phyloP scores from a whole-genome alignment of 37 sponge, comb jelly and placozoan genomes.

The Spongia lamella region DNA sequence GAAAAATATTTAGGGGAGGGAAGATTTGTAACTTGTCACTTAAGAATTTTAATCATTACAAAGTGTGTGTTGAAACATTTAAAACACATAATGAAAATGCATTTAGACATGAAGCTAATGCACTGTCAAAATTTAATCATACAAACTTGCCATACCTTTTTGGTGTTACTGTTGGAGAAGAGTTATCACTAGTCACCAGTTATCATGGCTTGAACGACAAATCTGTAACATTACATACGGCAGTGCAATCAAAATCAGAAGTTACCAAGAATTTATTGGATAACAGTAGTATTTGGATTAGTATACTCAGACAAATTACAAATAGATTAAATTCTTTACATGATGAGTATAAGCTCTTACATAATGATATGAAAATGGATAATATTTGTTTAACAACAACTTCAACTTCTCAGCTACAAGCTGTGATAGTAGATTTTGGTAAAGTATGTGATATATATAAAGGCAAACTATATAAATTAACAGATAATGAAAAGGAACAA shows the following conservation, averaged over 20 bases:
- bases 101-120: neutral
- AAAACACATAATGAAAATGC: neutral
- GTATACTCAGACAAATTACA: neutral
- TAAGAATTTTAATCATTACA: neutral
- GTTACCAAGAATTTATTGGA: neutral
- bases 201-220: neutral
- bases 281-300: neutral
- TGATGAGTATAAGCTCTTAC: neutral
- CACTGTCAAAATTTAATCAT: neutral
- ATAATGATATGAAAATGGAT: constrained; percentile 9
- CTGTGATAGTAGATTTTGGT: constrained; percentile 26
- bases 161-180: neutral
- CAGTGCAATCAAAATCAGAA: neutral
- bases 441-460: constrained; percentile 7
- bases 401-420: neutral
- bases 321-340: neutral
- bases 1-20: neutral
- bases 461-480: neutral
- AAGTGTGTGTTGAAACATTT: neutral
- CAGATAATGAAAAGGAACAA: neutral
- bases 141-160: neutral
- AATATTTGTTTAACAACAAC: neutral
- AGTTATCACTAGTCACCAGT: neutral
- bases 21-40: neutral
- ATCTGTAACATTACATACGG: neutral